phyloP scores from a whole-genome alignment of 1,140 invertebrate species.

The Heliconius himera region DNA sequence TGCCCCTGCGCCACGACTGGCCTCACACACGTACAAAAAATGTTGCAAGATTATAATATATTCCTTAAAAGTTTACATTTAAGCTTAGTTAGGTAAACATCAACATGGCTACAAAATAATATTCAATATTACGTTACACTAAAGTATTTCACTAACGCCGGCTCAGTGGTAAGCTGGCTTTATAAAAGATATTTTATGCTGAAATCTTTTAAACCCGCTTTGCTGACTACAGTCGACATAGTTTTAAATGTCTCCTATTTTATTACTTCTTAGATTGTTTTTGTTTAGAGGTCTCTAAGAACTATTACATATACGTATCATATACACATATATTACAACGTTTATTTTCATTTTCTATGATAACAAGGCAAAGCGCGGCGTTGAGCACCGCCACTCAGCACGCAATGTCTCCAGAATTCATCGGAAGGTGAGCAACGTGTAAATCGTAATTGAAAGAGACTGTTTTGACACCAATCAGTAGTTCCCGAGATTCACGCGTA shows the following conservation, averaged over 20 bases:
- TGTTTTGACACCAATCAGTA: no score
- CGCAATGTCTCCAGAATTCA: no score
- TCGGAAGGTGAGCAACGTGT: no score
- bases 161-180: conserved; percentile 38
- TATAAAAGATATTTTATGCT: conserved; percentile 43
- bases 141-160: conserved; percentile 38
- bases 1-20: no score
- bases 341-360: no score
- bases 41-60: neutral
- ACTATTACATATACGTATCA: no score
- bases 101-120: conserved; percentile 5
- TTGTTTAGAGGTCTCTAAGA: neutral
- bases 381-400: no score
- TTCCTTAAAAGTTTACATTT: conserved; percentile 1
- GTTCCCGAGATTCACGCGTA: no score
- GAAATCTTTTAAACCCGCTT: conserved; percentile 39
- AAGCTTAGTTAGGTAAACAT: neutral
- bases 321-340: no score
- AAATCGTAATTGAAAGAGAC: no score
- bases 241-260: conserved; percentile 37
- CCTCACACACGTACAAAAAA: neutral
- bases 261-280: conserved; percentile 23
- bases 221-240: conserved; percentile 40
- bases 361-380: no score
- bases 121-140: conserved; percentile 19